Percentiles rank a stretch among this genome's conserved stretches.
Conservation (phyloP, 2,888 invertebrate species). For the Cheilosia urbana region DNA sequence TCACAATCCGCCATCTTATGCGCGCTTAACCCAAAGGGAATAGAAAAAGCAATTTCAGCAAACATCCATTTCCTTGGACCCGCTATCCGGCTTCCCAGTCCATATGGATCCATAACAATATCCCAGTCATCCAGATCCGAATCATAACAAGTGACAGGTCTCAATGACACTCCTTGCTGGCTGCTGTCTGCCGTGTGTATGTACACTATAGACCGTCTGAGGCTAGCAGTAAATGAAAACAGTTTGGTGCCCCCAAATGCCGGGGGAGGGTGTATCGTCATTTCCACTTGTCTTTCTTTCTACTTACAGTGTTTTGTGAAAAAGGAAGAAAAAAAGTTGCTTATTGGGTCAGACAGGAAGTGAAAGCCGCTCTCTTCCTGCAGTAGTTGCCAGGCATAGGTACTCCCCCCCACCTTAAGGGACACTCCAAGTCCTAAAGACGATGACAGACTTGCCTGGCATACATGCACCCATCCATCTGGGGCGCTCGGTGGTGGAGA, state of each 20-base stretch:
- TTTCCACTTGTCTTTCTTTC: slow-evolving; percentile 24
- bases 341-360: slow-evolving; percentile 70
- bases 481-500: slow-evolving; percentile 22
- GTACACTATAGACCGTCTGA: slow-evolving; percentile 2
- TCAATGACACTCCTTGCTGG: slow-evolving; percentile 18
- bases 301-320: slow-evolving; percentile 52
- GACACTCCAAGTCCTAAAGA: slow-evolving; percentile 37
- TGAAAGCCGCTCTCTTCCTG: slow-evolving; percentile 24
- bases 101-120: background rate
- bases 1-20: background rate
- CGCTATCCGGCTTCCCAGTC: background rate
- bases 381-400: slow-evolving; percentile 46
- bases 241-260: slow-evolving; percentile 13
- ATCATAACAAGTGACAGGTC: slow-evolving; percentile 1
- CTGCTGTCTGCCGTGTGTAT: background rate
- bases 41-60: background rate
- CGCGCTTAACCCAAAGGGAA: background rate
- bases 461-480: slow-evolving; percentile 4
- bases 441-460: slow-evolving; percentile 27
- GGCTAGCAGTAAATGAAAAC: slow-evolving; percentile 50
- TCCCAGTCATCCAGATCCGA: background rate
- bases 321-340: slow-evolving; percentile 7
- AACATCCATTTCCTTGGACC: slow-evolving; percentile 5
- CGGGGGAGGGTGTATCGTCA: slow-evolving; percentile 3
- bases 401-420: slow-evolving; percentile 20